Evolutionary conservation across 2,113 vertebrate genomes (phyloP).

Genomic region (Daboia siamensis): DNA sequence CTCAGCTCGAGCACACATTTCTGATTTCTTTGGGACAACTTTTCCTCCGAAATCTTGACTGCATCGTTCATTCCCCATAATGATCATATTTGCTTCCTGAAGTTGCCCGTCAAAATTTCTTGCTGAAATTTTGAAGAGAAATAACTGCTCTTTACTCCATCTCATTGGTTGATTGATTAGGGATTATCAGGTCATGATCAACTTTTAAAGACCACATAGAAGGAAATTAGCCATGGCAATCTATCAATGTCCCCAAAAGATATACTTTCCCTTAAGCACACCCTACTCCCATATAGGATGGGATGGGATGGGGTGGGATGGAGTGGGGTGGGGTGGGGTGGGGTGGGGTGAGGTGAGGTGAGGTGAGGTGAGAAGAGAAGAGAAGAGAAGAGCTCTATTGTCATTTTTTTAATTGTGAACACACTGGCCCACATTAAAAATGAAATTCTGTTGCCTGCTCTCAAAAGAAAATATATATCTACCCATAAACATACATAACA

Average conservation of each 20-base stretch:
- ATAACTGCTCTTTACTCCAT: neutral
- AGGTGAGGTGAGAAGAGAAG: too few relatives aligned
- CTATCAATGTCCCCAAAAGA: neutral
- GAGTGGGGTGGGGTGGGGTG: too few relatives aligned
- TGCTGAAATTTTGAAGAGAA: conserved; percentile 66
- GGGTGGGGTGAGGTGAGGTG: too few relatives aligned
- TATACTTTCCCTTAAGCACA: neutral
- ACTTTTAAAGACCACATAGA: neutral
- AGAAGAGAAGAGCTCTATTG: neutral
- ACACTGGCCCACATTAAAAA: neutral
- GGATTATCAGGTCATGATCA: neutral
- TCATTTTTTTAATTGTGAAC: neutral
- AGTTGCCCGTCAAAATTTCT: conserved; percentile 83
- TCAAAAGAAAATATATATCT: too few relatives aligned
- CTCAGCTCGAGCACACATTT: conserved; percentile 90
- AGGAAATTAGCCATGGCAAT: neutral
- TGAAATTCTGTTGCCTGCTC: neutral
- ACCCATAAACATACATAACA: too few relatives aligned
- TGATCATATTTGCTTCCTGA: conserved; percentile 81
- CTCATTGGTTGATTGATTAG: neutral
- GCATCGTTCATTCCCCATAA: conserved; percentile 86
- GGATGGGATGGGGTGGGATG: too few relatives aligned
- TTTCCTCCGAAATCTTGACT: conserved; percentile 85
- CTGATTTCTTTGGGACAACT: conserved; percentile 84
- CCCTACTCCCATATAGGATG: neutral